These are phyloP conservation scores for Danio rerio DNA, from an alignment of 2,113 vertebrate genomes.

Conservation along the genomic window GRCz12tu NC_133183.1:22233001-22233500, in stretches of 20 bases:
- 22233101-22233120: slow-evolving; percentile 67
- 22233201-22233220: slow-evolving; percentile 64
- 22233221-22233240: slow-evolving; percentile 64
- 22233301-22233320: slow-evolving; percentile 1
- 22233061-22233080: slow-evolving; percentile 61
- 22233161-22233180: slow-evolving; percentile 62
- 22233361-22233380: slow-evolving; percentile 34
- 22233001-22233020: slow-evolving; percentile 55
- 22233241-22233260: slow-evolving; percentile 58
- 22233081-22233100: slow-evolving; percentile 54
- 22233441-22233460: slow-evolving; percentile 46
- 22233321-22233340: background rate
- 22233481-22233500: slow-evolving; percentile 11
- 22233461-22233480: background rate
- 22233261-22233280: slow-evolving; percentile 55
- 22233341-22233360: slow-evolving; percentile 21
- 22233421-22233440: slow-evolving; percentile 46
- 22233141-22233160: slow-evolving; percentile 60
- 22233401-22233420: slow-evolving; percentile 16
- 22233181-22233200: slow-evolving; percentile 59
- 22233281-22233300: slow-evolving; percentile 40
- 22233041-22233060: slow-evolving; percentile 46
- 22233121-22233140: slow-evolving; percentile 66
- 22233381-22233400: slow-evolving; percentile 11
- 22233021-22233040: slow-evolving; percentile 33